Conservation (phyloP, 2,113 vertebrate genomes). For the Prietella phreatophila region DNA sequence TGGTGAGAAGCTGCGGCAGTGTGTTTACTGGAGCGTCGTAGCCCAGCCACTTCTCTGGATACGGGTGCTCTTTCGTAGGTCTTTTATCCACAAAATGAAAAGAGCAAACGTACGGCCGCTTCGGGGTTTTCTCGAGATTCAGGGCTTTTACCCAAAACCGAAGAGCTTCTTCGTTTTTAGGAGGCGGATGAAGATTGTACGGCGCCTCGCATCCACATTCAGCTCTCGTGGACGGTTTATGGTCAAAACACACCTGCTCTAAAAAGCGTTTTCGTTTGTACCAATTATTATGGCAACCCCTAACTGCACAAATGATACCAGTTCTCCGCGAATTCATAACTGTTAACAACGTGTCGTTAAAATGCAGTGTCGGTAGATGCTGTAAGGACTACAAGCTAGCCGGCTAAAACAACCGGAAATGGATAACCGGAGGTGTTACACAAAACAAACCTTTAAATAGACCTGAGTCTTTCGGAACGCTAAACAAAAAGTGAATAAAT, state of each 20-base stretch:
- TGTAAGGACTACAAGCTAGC: no score
- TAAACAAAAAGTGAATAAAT: neutral
- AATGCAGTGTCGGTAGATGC: no score
- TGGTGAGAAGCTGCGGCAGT: neutral
- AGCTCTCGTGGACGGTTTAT: neutral
- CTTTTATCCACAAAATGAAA: neutral
- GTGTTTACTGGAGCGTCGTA: neutral
- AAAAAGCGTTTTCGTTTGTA: neutral
- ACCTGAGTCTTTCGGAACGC: neutral
- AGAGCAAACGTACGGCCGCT: neutral
- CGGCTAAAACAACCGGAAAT: no score
- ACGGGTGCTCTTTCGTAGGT: neutral
- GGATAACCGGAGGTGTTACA: neutral
- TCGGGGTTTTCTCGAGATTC: neutral
- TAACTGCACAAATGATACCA: neutral
- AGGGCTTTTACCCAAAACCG: neutral
- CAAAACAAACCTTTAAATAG: neutral
- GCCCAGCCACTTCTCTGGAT: neutral
- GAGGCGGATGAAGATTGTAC: neutral
- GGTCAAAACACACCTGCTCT: neutral
- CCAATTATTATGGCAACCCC: neutral
- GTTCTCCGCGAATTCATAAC: neutral
- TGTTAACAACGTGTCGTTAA: neutral
- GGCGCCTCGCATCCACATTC: neutral
- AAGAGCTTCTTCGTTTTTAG: neutral